A percentile compares a stretch with the other conserved stretches of the same genome.
Evolutionary conservation across 2,888 invertebrate genomes (phyloP).

Genomic region (Drosophila conformis): DNA sequence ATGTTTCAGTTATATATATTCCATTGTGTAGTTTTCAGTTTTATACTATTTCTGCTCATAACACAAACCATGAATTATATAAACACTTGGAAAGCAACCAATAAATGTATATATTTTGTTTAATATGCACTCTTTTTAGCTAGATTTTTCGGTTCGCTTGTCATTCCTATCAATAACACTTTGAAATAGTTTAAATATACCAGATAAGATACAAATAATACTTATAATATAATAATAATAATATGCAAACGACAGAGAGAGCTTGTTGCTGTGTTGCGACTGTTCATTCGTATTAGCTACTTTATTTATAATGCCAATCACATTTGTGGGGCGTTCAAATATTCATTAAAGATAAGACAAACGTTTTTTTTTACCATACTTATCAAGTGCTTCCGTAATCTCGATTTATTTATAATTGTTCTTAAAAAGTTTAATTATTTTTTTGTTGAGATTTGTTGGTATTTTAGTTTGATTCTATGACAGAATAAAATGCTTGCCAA

Average conservation of each 20-base stretch:
- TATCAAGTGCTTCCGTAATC: slow-evolving; percentile 13
- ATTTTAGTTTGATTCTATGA: neutral
- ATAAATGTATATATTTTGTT: neutral
- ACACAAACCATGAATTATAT: neutral
- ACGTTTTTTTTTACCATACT: neutral
- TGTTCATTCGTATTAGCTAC: neutral
- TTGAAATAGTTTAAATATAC: neutral
- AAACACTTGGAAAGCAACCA: neutral
- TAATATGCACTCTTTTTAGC: neutral
- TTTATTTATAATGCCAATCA: neutral
- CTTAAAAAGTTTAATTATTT: neutral
- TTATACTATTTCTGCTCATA: neutral
- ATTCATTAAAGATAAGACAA: slow-evolving; percentile 10
- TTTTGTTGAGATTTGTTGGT: neutral
- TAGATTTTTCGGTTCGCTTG: neutral
- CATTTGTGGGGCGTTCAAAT: neutral
- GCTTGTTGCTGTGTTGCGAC: neutral
- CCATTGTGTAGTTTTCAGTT: neutral
- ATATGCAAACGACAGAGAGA: neutral
- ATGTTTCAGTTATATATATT: neutral
- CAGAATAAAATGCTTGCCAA: neutral
- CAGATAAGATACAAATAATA: neutral
- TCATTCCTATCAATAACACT: neutral
- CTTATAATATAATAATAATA: neutral
- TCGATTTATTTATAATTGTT: slow-evolving; percentile 6